These are phyloP conservation scores for Callospermophilus lateralis DNA, from an alignment of 2,113 vertebrate species.

Conservation along the genomic window DNA sequence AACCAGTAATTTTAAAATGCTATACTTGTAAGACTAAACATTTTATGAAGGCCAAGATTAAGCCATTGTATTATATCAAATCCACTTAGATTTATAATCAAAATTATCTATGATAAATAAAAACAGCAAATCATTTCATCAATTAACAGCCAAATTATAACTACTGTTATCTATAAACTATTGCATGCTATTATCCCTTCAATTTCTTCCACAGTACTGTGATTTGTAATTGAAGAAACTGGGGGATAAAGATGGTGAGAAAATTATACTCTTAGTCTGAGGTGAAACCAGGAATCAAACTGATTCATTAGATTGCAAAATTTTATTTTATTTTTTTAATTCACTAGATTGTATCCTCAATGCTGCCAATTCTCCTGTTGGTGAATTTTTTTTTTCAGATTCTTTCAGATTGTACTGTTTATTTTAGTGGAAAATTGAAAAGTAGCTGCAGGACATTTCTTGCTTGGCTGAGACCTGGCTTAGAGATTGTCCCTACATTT, in stretches of 20 bases:
- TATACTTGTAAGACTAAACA: background rate
- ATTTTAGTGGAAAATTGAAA: background rate
- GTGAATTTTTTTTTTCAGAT: background rate
- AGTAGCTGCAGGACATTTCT: background rate
- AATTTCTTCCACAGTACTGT: background rate
- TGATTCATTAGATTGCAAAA: background rate
- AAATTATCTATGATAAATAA: background rate
- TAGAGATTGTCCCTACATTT: background rate
- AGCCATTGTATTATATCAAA: background rate
- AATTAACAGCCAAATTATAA: background rate
- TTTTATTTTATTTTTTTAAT: background rate
- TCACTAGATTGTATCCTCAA: background rate
- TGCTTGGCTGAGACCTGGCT: background rate
- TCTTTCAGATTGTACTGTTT: background rate
- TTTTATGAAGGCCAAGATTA: background rate
- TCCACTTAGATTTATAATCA: background rate
- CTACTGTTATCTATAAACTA: background rate
- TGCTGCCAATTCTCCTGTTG: no score
- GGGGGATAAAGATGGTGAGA: background rate
- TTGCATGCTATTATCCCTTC: background rate
- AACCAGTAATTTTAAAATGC: background rate
- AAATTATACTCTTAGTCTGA: background rate
- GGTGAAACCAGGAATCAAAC: background rate
- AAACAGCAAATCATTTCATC: background rate
- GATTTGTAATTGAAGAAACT: background rate